Conservation (phyloP, 2,888 invertebrate genomes). For the Trachelus tabidus region DNA sequence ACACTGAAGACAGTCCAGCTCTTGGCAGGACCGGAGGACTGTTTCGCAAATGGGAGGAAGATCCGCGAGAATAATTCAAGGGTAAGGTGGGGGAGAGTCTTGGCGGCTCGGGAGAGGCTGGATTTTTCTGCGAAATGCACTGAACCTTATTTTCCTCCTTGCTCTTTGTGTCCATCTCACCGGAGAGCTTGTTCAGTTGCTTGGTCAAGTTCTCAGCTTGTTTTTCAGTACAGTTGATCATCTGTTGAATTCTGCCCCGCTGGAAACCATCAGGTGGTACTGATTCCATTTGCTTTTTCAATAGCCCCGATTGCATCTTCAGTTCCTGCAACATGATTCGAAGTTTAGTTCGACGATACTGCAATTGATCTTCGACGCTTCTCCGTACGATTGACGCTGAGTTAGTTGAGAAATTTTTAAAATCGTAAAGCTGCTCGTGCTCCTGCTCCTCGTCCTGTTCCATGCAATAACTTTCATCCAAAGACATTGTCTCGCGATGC, state of each 20-base stretch:
- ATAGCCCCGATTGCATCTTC: constrained; percentile 28
- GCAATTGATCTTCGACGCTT: constrained; percentile 35
- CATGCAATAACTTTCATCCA: background rate
- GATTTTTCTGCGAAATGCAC: background rate
- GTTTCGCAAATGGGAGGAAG: constrained; percentile 24
- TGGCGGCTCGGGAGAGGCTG: constrained; percentile 45
- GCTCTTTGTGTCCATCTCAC: constrained; percentile 5
- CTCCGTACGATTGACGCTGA: constrained; percentile 3
- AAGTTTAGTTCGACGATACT: constrained; percentile 38
- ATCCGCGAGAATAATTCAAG: constrained; percentile 25
- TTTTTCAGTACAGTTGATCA: constrained; percentile 46
- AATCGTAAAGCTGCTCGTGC: background rate
- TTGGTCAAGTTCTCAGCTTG: constrained; percentile 52
- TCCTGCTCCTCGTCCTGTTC: background rate
- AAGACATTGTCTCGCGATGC: background rate
- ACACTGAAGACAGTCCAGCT: constrained; percentile 21
- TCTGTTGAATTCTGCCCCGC: constrained; percentile 36
- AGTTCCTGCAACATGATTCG: constrained; percentile 43
- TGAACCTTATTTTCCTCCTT: constrained; percentile 5
- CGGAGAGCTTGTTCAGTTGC: constrained; percentile 42
- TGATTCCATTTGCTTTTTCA: background rate
- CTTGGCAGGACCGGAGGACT: constrained; percentile 49
- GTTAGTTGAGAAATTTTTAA: background rate
- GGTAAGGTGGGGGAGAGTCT: constrained; percentile 45
- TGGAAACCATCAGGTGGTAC: constrained; percentile 18